These are phyloP conservation scores for Bufotes viridis DNA, from an alignment of 2,797 vertebrate genomes.

Conservation along the genomic window DNA sequence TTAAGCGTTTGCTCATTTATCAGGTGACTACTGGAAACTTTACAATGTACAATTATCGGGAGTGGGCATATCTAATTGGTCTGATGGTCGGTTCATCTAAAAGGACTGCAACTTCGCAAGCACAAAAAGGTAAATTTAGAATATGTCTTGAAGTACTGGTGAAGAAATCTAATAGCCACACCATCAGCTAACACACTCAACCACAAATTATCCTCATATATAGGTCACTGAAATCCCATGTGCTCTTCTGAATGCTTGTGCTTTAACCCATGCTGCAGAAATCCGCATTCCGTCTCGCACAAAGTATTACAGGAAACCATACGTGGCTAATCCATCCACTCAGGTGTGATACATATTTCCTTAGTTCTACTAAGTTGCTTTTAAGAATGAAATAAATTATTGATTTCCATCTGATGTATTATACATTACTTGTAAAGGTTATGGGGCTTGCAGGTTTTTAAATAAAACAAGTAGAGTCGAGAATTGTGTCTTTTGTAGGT, in stretches of 20 bases:
- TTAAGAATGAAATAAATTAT: constrained; percentile 59
- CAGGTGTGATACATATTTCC: constrained; percentile 54
- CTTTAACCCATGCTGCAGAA: constrained; percentile 15
- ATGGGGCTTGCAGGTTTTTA: constrained; percentile 17
- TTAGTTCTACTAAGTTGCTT: constrained; percentile 53
- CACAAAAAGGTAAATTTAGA: not conserved
- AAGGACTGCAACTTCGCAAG: not conserved
- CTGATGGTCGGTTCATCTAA: no score
- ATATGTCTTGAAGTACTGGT: not conserved
- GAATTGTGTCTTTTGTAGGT: not conserved
- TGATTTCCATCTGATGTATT: constrained; percentile 56
- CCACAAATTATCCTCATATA: constrained; percentile 46
- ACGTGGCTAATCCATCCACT: constrained; percentile 38
- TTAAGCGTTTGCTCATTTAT: no score
- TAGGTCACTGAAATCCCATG: constrained; percentile 39
- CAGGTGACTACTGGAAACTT: no score
- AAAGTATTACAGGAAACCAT: not conserved
- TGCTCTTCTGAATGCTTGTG: constrained; percentile 5
- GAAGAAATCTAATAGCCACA: not conserved
- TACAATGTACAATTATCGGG: no score
- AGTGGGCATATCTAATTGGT: no score
- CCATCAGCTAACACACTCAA: constrained; percentile 6
- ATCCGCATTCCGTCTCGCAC: constrained; percentile 24
- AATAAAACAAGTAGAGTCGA: constrained; percentile 36
- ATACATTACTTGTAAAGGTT: constrained; percentile 60